phyloP scores from a whole-genome alignment of 2,888 invertebrate genomes.

The Glyphotaelius pellucidus region DNA sequence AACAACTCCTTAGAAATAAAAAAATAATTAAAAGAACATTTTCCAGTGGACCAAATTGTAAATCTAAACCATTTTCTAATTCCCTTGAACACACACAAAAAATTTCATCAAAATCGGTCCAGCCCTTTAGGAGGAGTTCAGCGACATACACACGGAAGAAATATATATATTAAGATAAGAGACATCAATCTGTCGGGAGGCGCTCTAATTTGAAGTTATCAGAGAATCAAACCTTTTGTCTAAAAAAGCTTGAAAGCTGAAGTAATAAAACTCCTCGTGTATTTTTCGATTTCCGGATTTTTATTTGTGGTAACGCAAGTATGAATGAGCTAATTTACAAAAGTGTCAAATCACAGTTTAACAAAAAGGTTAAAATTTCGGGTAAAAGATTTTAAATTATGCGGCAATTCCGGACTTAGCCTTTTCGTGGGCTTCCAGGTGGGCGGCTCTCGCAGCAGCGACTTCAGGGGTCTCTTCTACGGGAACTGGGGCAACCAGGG shows the following conservation, averaged over 20 bases:
- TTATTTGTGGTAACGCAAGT: neutral
- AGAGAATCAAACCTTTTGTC: neutral
- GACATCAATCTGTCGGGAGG: neutral
- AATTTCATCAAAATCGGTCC: no score
- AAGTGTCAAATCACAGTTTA: conserved; percentile 15
- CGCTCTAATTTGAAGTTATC: neutral
- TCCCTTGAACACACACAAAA: no score
- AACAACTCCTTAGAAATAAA: no score
- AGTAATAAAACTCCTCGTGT: neutral
- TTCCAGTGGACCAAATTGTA: no score
- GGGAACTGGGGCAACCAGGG: conserved; percentile 55
- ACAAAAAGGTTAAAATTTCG: neutral
- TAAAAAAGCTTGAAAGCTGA: neutral
- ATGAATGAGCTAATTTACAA: conserved; percentile 38
- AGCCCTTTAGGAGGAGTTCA: no score
- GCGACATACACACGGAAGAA: no score
- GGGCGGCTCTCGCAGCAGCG: conserved; percentile 76
- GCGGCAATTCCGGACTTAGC: neutral
- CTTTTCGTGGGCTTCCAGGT: conserved; percentile 74
- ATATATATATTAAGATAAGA: no score
- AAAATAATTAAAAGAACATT: no score
- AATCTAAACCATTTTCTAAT: no score
- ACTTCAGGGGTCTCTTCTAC: conserved; percentile 73
- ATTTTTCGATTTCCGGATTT: conserved; percentile 15
- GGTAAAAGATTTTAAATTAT: neutral